Base-by-base conservation (phyloP, 2,888 invertebrate species). In the Heliconius sara region DNA sequence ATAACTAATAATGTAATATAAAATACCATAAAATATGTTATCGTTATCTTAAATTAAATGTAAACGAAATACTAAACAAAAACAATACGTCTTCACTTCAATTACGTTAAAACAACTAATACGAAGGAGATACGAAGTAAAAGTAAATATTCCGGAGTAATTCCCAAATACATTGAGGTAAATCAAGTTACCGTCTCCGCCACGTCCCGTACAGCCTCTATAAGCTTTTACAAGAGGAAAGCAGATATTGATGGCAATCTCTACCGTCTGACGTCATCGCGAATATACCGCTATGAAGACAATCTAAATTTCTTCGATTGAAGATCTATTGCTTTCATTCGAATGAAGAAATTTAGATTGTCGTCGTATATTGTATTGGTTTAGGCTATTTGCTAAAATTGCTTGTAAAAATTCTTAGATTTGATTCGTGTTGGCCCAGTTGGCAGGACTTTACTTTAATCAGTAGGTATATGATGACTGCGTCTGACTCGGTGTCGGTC, bases 81-180 rank as follows among this genome's bases (percentile, higher is more conserved):
- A 57, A 30, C 27, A 30, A 57, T 30, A 57, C 6, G 3, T 52
- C 10, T 52, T 34, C 10, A 66, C 19, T n/a, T 60, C 10, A 22
- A 19, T 4, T 67, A 67, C n/a, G 39, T 30, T 25, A 10, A 52
- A 71, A 71, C 16, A 43, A 16, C 7, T 43, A 13, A 27, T 10
- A 27, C n/a, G n/a, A 60, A 60, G n/a, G 52, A 52, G 19, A 52
- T 39, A 13, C 16, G 10, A 27, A 34, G 72, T 57, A 57, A 72
- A 57, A 13, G 72, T 12, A 72, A 72, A 72, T 72, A 72, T 30
- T 30, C 22, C 22, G 13, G n/a, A 57, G 72, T 57, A 57, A 72
- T 72, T 72, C 34, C 34, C 57, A n/a, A 34, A 57, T 57, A 57
- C 13, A 72, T 52, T 10, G 52, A 34, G 72, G 30, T 72, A 57